A percentile compares a stretch with the other conserved stretches of the same genome.
These are phyloP conservation scores for Cryptotis parvus DNA, from an alignment of 2,113 vertebrate species.

Conservation along the genomic window DNA sequence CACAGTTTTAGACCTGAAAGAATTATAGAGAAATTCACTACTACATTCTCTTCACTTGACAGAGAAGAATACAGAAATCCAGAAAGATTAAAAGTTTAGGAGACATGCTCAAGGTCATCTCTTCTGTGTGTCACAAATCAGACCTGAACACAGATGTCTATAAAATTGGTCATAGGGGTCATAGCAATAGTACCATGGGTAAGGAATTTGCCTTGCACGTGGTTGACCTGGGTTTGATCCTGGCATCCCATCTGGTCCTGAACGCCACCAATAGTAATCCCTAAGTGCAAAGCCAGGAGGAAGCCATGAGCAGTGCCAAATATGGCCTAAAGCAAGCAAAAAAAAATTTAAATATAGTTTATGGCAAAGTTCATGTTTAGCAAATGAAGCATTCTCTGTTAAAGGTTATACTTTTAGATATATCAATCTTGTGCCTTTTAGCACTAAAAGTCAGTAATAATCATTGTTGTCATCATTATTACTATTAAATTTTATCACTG, in stretches of 20 bases:
- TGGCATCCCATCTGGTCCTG: no score
- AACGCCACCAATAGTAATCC: no score
- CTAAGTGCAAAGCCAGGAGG: no score
- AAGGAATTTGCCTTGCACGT: no score
- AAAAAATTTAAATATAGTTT: no score
- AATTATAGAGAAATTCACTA: conserved; percentile 11
- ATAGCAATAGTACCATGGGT: no score
- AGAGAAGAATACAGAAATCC: conserved; percentile 35
- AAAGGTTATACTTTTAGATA: not conserved
- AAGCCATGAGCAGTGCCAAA: no score
- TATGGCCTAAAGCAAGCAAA: no score
- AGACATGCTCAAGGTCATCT: conserved; percentile 33
- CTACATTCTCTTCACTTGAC: not conserved
- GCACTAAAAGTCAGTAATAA: conserved; percentile 24
- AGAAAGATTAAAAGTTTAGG: not conserved
- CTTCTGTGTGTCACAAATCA: not conserved
- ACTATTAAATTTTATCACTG: not conserved
- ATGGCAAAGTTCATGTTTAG: not conserved
- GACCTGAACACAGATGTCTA: not conserved
- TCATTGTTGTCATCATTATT: not conserved
- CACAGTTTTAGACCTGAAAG: conserved; percentile 38
- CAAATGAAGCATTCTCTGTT: not conserved
- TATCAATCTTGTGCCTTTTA: conserved; percentile 44
- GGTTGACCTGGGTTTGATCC: no score
- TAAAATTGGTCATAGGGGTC: not conserved